Percentiles rank a stretch among this genome's conserved stretches.
Conservation (phyloP, 2,113 vertebrate species). For the Apodemus speciosus region DNA sequence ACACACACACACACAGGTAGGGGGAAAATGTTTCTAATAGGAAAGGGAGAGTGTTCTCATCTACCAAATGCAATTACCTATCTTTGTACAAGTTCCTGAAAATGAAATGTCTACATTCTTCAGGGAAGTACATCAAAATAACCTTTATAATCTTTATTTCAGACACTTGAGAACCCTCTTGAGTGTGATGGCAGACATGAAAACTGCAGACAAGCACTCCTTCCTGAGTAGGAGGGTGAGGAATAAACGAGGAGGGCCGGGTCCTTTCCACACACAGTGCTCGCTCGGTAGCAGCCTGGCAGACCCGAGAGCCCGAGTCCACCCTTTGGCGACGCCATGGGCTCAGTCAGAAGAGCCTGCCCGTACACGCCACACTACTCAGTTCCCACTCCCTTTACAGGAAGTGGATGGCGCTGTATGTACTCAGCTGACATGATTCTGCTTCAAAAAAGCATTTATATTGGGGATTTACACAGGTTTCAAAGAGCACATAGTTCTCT, state of each 20-base stretch:
- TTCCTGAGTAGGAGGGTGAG: neutral
- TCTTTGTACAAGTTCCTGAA: neutral
- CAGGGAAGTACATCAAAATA: neutral
- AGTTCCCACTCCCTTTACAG: constrained; percentile 24
- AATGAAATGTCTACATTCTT: constrained; percentile 9
- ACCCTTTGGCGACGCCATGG: neutral
- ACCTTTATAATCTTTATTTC: neutral
- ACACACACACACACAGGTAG: neutral
- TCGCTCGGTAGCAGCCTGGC: neutral
- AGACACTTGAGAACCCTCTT: neutral
- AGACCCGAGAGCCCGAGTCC: neutral
- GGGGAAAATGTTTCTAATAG: neutral
- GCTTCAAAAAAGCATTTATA: neutral
- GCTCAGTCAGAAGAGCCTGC: neutral
- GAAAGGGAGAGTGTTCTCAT: constrained; percentile 2
- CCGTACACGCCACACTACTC: neutral
- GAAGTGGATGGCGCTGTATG: neutral
- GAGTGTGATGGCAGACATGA: constrained; percentile 1
- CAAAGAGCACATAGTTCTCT: neutral
- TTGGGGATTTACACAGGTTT: neutral
- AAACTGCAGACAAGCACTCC: constrained; percentile 12
- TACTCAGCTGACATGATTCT: neutral
- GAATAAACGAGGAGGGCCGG: neutral
- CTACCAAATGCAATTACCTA: neutral
- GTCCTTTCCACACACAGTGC: neutral